Evolutionary conservation across 2,113 vertebrate species (phyloP).

Genomic region (Misgurnus mizolepis): DNA sequence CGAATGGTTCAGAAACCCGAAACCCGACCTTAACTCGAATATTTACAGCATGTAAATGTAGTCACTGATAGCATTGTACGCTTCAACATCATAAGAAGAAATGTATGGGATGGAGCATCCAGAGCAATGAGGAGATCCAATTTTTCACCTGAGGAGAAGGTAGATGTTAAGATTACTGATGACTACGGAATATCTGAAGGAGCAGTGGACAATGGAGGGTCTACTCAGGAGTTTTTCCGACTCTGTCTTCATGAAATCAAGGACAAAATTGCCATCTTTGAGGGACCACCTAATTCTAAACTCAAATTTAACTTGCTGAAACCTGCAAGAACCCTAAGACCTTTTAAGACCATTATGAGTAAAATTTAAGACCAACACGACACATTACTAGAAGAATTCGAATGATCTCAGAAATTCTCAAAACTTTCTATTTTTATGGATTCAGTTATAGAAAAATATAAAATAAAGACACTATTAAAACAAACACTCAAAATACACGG

Average conservation of each 20-base stretch:
- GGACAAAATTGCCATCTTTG: constrained; percentile 41
- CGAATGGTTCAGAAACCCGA: too few species aligned
- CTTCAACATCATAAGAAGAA: constrained; percentile 48
- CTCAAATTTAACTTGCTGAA: neutral
- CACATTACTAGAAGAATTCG: too few species aligned
- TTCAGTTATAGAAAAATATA: too few species aligned
- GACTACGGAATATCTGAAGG: constrained; percentile 43
- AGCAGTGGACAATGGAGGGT: constrained; percentile 44
- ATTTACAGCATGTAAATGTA: too few species aligned
- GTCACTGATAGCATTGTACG: neutral
- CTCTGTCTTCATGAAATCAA: constrained; percentile 43
- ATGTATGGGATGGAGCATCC: constrained; percentile 43
- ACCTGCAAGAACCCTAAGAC: too few species aligned
- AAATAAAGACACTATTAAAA: too few species aligned
- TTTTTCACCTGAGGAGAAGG: constrained; percentile 34
- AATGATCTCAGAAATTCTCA: too few species aligned
- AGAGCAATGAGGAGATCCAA: constrained; percentile 42
- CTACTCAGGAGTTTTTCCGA: constrained; percentile 43
- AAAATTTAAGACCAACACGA: too few species aligned
- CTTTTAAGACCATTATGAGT: too few species aligned
- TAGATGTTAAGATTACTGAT: constrained; percentile 44
- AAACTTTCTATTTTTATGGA: too few species aligned
- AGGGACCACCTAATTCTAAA: constrained; percentile 11
- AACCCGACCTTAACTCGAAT: too few species aligned
- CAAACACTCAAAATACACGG: too few species aligned